Evolutionary conservation across 2,113 vertebrate genomes (phyloP).

Genomic region (Cephalopholis sonnerati): DNA sequence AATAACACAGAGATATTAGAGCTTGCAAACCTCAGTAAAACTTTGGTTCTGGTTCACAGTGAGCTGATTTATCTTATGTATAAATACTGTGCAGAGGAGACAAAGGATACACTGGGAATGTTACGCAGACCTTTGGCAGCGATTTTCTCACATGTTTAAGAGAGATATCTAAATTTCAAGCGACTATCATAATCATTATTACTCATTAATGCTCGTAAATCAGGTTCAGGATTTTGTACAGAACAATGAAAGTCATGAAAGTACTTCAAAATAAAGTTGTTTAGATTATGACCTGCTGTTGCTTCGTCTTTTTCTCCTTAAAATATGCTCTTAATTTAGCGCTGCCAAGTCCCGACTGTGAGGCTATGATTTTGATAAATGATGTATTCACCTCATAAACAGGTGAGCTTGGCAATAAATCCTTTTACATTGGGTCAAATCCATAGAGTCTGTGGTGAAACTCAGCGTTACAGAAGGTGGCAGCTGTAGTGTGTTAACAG

Average conservation of each 20-base stretch:
- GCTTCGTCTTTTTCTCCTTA: slow-evolving; percentile 16
- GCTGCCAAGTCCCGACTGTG: slow-evolving; percentile 14
- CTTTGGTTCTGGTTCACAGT: slow-evolving; percentile 48
- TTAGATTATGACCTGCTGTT: slow-evolving; percentile 3
- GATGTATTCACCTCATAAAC: slow-evolving; percentile 42
- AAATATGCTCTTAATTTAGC: slow-evolving; percentile 36
- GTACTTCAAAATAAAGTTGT: slow-evolving; percentile 12
- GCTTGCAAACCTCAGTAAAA: slow-evolving; percentile 57
- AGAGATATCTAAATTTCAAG: not conserved
- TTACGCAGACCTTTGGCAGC: not conserved
- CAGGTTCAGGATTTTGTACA: not conserved
- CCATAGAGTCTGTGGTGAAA: not conserved
- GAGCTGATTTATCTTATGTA: slow-evolving; percentile 37
- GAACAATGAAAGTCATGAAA: not conserved
- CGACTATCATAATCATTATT: not conserved
- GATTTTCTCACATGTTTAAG: not conserved
- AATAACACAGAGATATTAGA: slow-evolving; percentile 75
- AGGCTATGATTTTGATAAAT: slow-evolving; percentile 46
- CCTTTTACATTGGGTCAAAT: slow-evolving; percentile 41
- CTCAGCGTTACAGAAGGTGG: slow-evolving; percentile 14
- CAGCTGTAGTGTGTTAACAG: slow-evolving; percentile 15
- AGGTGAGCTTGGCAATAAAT: slow-evolving; percentile 47
- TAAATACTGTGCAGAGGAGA: not conserved
- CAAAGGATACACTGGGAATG: not conserved
- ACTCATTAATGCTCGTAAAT: not conserved